Conservation (phyloP, 2,797 vertebrate genomes). For the Fratercula arctica region DNA sequence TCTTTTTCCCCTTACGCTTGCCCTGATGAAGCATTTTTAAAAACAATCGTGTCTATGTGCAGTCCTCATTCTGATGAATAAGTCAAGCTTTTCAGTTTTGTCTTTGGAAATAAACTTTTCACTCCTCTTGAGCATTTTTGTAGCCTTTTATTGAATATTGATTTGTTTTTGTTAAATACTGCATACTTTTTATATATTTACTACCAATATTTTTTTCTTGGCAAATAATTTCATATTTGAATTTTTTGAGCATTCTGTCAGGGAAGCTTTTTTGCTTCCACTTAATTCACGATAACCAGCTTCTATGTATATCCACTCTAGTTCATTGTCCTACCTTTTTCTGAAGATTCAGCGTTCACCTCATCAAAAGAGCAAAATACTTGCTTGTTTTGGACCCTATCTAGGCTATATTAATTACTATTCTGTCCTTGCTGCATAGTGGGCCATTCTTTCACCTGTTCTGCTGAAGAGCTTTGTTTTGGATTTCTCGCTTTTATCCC, state of each 20-base stretch:
- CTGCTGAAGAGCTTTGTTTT: background rate
- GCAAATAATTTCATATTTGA: background rate
- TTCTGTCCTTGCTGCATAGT: background rate
- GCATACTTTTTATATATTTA: background rate
- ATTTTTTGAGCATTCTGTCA: background rate
- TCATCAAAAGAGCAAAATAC: background rate
- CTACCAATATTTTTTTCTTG: background rate
- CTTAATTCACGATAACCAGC: background rate
- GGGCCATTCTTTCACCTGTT: background rate
- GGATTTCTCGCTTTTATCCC: background rate
- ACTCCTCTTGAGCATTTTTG: background rate
- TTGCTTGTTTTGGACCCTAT: background rate
- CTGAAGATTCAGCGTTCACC: background rate
- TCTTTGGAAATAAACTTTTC: background rate
- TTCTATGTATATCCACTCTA: background rate
- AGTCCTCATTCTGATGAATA: background rate
- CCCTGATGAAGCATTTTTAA: background rate
- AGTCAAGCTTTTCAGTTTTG: background rate
- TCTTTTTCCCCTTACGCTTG: background rate
- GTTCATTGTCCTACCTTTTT: background rate
- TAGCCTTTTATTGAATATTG: background rate
- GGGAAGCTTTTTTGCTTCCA: background rate
- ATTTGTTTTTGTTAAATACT: background rate
- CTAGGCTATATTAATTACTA: background rate
- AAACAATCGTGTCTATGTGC: background rate